phyloP scores from a whole-genome alignment of 2,797 vertebrate genomes.

The Anableps anableps region DNA sequence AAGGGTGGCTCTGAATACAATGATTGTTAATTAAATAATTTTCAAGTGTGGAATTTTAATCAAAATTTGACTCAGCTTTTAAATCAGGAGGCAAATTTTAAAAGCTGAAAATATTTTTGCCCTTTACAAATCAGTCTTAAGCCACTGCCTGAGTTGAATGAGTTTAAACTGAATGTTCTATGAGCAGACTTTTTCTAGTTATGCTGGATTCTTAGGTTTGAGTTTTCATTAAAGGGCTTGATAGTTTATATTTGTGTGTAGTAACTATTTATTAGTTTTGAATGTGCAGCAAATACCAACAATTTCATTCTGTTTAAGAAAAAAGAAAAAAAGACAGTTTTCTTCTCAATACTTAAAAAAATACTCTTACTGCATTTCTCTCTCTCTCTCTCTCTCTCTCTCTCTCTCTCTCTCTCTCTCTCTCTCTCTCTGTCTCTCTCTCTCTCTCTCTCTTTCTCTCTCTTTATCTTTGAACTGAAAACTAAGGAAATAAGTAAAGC shows the following conservation, averaged over 20 bases:
- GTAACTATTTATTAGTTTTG: not conserved
- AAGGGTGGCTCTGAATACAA: not conserved
- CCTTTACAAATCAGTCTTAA: not conserved
- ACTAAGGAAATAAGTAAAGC: too few species aligned
- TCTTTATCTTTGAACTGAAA: too few species aligned
- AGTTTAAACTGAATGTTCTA: not conserved
- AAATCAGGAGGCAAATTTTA: not conserved
- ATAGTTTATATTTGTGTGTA: not conserved
- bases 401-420: too few species aligned
- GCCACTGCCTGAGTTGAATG: not conserved
- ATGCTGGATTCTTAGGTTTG: not conserved
- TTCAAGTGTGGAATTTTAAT: not conserved
- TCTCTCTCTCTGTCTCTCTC: too few species aligned
- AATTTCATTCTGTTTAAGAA: not conserved
- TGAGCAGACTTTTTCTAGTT: not conserved
- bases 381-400: too few species aligned
- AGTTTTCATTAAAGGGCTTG: not conserved
- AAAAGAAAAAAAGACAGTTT: not conserved
- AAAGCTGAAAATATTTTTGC: not conserved
- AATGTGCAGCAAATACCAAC: constrained; percentile 2
- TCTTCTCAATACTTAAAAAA: not conserved
- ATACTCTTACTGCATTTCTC: not conserved
- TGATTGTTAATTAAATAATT: not conserved
- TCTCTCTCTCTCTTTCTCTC: too few species aligned
- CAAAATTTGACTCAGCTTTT: not conserved